Percentiles rank a stretch among this genome's conserved stretches.
These are phyloP conservation scores for Andrena marginata DNA, from an alignment of 2,888 invertebrate genomes.

Conservation along the genomic window DNA sequence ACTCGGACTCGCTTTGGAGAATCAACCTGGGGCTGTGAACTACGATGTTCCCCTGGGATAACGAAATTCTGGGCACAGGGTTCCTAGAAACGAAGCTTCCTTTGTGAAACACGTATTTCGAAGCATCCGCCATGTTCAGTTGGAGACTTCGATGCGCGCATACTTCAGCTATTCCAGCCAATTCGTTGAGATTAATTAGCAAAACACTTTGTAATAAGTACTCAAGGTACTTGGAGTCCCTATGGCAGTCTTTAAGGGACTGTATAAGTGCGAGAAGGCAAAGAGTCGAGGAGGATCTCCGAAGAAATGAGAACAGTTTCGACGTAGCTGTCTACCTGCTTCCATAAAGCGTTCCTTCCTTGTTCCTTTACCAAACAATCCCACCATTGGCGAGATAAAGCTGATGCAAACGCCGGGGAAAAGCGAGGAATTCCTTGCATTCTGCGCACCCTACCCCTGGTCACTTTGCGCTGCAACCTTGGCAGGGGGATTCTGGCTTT, in stretches of 20 bases:
- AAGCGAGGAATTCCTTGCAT: constrained; percentile 74
- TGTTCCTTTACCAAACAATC: constrained; percentile 63
- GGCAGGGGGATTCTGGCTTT: neutral
- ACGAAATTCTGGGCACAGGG: neutral
- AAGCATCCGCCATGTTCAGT: neutral
- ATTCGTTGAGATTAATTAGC: no score
- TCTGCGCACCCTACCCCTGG: constrained; percentile 38
- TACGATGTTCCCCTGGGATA: neutral
- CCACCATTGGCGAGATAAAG: constrained; percentile 61
- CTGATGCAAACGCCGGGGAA: constrained; percentile 60
- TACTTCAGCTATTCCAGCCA: neutral
- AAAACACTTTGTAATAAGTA: no score
- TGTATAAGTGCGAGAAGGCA: neutral
- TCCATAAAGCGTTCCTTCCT: constrained; percentile 63
- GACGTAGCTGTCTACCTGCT: constrained; percentile 63
- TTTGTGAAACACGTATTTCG: neutral
- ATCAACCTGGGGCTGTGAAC: neutral
- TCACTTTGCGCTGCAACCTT: constrained; percentile 12
- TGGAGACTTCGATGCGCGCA: constrained; percentile 48
- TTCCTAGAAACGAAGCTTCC: neutral
- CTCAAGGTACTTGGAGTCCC: no score
- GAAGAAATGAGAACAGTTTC: constrained; percentile 74
- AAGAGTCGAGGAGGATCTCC: constrained; percentile 40
- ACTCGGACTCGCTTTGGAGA: no score
- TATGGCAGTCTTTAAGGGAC: neutral